These are phyloP conservation scores for Vimba vimba DNA, from an alignment of 2,113 vertebrate genomes.

Conservation along the genomic window DNA sequence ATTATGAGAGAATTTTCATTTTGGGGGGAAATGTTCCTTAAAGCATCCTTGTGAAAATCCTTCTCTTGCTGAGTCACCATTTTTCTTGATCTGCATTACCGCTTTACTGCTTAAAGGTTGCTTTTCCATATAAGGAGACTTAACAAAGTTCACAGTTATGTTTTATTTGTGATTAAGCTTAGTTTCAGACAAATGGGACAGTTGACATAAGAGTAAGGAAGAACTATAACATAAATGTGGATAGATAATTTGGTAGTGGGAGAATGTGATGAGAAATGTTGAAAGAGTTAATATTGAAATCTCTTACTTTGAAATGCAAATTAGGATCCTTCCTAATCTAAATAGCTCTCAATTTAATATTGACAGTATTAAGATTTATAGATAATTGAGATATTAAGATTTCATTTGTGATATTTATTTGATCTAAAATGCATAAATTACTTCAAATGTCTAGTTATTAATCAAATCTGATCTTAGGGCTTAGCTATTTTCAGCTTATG, in stretches of 20 bases:
- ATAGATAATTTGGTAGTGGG: not conserved
- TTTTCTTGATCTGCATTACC: not conserved
- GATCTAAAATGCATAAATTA: not conserved
- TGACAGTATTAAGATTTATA: too few species aligned
- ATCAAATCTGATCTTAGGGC: not conserved
- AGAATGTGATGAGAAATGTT: not conserved
- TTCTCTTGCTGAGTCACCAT: not conserved
- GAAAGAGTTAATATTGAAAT: not conserved
- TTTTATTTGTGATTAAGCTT: not conserved
- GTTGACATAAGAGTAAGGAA: not conserved
- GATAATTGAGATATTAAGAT: not conserved
- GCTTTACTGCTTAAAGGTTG: not conserved
- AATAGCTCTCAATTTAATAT: not conserved
- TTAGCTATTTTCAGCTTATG: not conserved
- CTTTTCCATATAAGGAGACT: conserved; percentile 18
- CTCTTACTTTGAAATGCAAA: not conserved
- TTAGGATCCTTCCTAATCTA: not conserved
- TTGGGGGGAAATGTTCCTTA: not conserved
- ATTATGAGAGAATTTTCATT: not conserved
- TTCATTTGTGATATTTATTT: not conserved
- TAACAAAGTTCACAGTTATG: not conserved
- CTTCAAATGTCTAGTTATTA: not conserved
- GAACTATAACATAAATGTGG: not conserved
- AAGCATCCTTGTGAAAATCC: conserved; percentile 3
- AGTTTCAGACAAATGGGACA: not conserved